Percentiles rank a stretch among this genome's conserved stretches.
These are phyloP conservation scores for Chrysemys picta DNA, from an alignment of 2,113 vertebrate species.

Conservation along the genomic window DNA sequence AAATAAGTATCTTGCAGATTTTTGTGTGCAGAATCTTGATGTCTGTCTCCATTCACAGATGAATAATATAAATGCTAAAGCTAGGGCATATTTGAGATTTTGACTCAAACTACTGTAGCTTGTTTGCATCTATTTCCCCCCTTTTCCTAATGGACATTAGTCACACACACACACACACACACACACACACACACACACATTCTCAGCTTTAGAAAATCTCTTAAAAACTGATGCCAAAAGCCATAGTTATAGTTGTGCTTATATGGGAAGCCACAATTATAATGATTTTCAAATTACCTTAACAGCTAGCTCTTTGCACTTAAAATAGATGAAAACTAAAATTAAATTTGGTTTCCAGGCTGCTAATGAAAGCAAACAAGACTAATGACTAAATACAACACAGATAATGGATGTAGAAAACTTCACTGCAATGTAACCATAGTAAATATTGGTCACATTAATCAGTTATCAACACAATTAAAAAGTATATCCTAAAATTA, in stretches of 20 bases:
- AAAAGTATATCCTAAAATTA: neutral
- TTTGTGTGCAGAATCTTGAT: neutral
- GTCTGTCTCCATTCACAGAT: neutral
- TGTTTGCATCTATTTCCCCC: neutral
- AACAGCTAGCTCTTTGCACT: neutral
- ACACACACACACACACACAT: neutral
- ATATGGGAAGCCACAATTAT: constrained; percentile 16
- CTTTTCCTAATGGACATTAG: neutral
- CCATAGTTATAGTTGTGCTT: neutral
- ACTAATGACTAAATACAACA: neutral
- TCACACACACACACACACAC: neutral
- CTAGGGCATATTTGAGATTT: neutral
- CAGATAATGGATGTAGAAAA: neutral
- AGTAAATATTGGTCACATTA: neutral
- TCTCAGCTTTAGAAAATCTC: constrained; percentile 1
- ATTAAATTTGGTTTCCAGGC: constrained; percentile 22
- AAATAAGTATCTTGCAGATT: neutral
- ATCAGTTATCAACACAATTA: neutral
- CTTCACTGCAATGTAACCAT: neutral
- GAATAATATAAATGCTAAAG: neutral
- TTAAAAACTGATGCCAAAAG: neutral
- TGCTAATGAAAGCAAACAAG: neutral
- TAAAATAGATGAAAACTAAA: constrained; percentile 19
- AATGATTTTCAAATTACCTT: constrained; percentile 31
- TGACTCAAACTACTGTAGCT: neutral